These are phyloP conservation scores for Antennarius striatus DNA, from an alignment of 2,113 vertebrate genomes.

Conservation along the genomic window DNA sequence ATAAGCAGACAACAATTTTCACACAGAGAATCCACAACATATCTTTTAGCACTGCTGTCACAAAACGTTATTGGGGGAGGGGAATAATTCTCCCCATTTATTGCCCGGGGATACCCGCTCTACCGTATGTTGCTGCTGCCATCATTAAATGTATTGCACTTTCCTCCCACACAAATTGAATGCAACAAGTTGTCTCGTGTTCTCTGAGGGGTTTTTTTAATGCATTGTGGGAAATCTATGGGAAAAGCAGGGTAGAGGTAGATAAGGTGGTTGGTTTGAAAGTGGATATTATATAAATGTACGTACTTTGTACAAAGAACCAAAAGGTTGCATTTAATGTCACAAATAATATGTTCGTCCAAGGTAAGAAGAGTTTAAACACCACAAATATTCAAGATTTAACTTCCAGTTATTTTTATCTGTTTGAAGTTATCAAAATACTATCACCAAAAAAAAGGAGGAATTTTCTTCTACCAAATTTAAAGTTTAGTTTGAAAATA, in stretches of 20 bases:
- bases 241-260: conserved; percentile 7
- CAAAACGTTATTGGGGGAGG: conserved; percentile 3
- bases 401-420: background rate
- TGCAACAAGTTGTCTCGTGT: conserved; percentile 40
- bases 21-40: background rate
- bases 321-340: too few relatives aligned
- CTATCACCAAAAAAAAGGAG: too few relatives aligned
- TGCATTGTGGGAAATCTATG: conserved; percentile 27
- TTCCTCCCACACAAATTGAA: conserved; percentile 37
- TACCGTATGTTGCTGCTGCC: conserved; percentile 20
- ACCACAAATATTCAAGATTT: background rate
- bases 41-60: conserved; percentile 15
- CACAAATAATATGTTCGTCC: background rate
- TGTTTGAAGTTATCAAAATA: background rate
- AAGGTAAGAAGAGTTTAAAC: background rate
- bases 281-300: too few relatives aligned
- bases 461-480: too few relatives aligned
- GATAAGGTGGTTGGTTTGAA: background rate
- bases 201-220: conserved; percentile 20
- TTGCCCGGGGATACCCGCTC: conserved; percentile 30
- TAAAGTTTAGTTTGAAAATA: too few relatives aligned
- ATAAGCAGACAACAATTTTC: conserved; percentile 5
- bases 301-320: background rate
- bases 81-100: conserved; percentile 7
- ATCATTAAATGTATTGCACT: conserved; percentile 35